phyloP scores from a whole-genome alignment of 2,113 vertebrate species.

The Perca flavescens region DNA sequence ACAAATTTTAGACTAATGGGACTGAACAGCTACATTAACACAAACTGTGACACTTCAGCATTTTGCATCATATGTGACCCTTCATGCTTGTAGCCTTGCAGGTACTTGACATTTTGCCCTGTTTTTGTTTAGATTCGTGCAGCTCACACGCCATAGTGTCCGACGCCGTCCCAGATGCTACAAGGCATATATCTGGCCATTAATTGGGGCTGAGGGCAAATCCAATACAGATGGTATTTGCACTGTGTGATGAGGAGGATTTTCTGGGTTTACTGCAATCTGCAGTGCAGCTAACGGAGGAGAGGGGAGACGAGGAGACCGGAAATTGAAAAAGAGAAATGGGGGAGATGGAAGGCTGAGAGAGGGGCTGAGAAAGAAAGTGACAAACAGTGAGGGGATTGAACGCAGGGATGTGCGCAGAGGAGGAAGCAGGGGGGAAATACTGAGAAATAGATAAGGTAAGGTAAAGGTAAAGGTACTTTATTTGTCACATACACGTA shows the following conservation, averaged over 20 bases:
- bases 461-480: too few species aligned
- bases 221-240: conserved; percentile 79
- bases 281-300: conserved; percentile 61
- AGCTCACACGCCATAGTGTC: conserved; percentile 19
- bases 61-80: too few species aligned
- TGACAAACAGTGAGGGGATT: conserved; percentile 41
- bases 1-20: background rate
- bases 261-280: conserved; percentile 79
- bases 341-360: conserved; percentile 34
- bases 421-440: conserved; percentile 10
- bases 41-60: background rate
- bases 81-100: too few species aligned
- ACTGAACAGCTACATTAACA: conserved; percentile 3
- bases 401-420: conserved; percentile 26
- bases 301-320: conserved; percentile 49
- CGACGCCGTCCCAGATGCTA: conserved; percentile 49
- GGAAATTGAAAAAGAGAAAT: conserved; percentile 76
- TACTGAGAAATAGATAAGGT: conserved; percentile 12
- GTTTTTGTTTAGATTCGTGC: conserved; percentile 41
- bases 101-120: too few species aligned
- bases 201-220: conserved; percentile 75
- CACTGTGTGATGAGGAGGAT: conserved; percentile 77
- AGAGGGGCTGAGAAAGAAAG: conserved; percentile 49
- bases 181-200: conserved; percentile 48
- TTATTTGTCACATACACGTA: too few species aligned